Conservation (phyloP, 2,888 invertebrate genomes). For the Lycophotia porphyrea region DNA sequence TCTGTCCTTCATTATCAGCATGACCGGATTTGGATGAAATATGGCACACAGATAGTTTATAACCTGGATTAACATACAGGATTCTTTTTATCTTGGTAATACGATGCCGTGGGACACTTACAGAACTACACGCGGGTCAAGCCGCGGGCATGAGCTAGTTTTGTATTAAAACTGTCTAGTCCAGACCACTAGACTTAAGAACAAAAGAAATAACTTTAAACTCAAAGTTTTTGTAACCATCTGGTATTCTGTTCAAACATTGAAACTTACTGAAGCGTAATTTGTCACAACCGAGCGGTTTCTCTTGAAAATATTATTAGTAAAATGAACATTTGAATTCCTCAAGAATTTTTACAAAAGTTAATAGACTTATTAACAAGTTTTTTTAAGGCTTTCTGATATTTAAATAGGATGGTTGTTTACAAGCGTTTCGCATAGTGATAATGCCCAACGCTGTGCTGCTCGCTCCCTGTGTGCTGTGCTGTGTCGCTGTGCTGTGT, state of each 20-base stretch:
- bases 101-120: no score
- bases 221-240: background rate
- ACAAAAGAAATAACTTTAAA: background rate
- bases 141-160: background rate
- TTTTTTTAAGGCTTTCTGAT: background rate
- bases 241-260: background rate
- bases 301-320: background rate
- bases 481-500: no score
- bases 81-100: no score
- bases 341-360: background rate
- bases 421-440: background rate
- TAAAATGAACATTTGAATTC: background rate
- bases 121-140: no score
- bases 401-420: background rate
- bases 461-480: no score
- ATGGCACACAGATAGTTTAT: no score
- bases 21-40: no score
- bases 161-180: background rate
- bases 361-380: background rate
- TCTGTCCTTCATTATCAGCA: no score
- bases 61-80: no score
- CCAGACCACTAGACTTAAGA: background rate
- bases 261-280: slow-evolving; percentile 10
- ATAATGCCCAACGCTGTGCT: no score
- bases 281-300: background rate